phyloP scores from a whole-genome alignment of 2,113 vertebrate species.

The Phyllostomus discolor region DNA sequence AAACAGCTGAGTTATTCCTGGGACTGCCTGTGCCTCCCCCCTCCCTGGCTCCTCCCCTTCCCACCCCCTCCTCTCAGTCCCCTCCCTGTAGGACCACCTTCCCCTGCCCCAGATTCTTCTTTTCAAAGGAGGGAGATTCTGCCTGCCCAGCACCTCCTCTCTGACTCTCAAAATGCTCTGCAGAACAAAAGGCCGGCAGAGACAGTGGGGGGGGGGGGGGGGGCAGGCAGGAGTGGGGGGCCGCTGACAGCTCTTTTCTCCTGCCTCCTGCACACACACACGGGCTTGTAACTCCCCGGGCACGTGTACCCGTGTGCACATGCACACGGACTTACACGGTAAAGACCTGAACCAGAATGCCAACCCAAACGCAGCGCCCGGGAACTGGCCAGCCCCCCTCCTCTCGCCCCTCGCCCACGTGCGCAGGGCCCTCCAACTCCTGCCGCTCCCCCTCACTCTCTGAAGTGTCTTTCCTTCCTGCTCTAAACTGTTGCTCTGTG shows the following conservation, averaged over 20 bases:
- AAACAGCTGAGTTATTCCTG: not conserved
- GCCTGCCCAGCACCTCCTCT: not conserved
- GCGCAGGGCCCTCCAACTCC: not conserved
- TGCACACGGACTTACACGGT: not conserved
- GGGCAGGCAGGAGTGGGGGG: not conserved
- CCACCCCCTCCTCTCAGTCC: accelerated
- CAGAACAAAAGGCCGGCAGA: not conserved
- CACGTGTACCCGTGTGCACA: accelerated
- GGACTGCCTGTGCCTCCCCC: accelerated
- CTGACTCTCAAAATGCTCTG: not conserved
- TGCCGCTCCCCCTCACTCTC: not conserved
- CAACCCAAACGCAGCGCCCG: not conserved
- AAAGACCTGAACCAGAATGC: not conserved
- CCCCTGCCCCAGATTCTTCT: not conserved
- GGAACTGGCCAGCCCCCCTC: not conserved
- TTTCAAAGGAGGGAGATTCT: not conserved
- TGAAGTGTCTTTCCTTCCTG: constrained; percentile 39
- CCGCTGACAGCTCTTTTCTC: not conserved
- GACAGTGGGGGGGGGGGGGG: not conserved
- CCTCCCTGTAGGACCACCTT: not conserved
- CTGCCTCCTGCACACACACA: not conserved
- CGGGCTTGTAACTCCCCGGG: not conserved
- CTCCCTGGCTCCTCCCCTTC: not conserved
- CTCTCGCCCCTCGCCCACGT: accelerated
- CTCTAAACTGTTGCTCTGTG: not conserved